Percentiles rank a stretch among this genome's conserved stretches.
Evolutionary conservation across 2,797 vertebrate genomes (phyloP).

Genomic region (Parambassis ranga): DNA sequence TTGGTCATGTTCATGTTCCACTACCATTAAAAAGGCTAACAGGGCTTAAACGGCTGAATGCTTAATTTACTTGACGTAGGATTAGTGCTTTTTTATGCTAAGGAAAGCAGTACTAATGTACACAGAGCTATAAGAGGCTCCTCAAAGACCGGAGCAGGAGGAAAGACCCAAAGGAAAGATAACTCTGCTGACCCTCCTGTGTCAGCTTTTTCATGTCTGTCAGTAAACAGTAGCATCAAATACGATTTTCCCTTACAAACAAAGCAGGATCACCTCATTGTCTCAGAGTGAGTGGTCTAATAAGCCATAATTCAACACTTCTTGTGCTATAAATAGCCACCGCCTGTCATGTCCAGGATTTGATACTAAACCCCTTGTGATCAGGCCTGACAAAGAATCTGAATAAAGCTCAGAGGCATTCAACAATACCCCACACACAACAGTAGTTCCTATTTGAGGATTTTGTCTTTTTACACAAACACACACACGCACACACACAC

Average conservation of each 20-base stretch:
- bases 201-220: constrained; percentile 39
- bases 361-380: constrained; percentile 65
- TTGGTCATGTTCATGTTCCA: constrained; percentile 33
- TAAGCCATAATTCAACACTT: constrained; percentile 60
- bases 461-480: constrained; percentile 30
- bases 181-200: constrained; percentile 26
- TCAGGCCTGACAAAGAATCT: constrained; percentile 51
- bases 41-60: constrained; percentile 20
- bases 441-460: constrained; percentile 50
- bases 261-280: constrained; percentile 42
- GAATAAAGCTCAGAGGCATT: constrained; percentile 46
- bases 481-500: too few relatives aligned
- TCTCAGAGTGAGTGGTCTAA: constrained; percentile 56
- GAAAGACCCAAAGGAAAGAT: neutral
- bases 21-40: neutral
- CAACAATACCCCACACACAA: constrained; percentile 55
- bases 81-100: neutral
- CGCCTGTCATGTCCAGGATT: constrained; percentile 66
- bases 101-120: constrained; percentile 12
- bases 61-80: constrained; percentile 10
- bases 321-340: constrained; percentile 61
- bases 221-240: constrained; percentile 53
- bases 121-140: constrained; percentile 10
- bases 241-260: constrained; percentile 21
- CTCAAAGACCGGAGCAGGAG: neutral